phyloP scores from a whole-genome alignment of 2,888 invertebrate genomes.

The Cheilosia vulpina region DNA sequence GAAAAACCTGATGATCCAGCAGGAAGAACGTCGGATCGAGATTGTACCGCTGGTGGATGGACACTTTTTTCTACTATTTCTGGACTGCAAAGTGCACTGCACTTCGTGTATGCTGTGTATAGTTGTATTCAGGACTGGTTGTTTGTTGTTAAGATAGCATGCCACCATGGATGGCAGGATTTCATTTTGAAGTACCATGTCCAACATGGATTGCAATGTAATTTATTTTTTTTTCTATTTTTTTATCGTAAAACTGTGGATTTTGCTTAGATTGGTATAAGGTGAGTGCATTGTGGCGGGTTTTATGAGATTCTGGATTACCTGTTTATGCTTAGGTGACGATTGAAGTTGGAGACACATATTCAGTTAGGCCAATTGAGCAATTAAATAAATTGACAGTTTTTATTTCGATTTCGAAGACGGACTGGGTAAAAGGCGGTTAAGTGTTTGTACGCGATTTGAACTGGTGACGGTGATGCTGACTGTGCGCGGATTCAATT shows the following conservation, averaged over 20 bases:
- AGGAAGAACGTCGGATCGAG: constrained; percentile 67
- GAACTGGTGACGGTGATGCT: background rate
- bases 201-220: constrained; percentile 45
- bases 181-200: constrained; percentile 29
- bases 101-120: constrained; percentile 9
- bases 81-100: constrained; percentile 47
- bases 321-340: constrained; percentile 32
- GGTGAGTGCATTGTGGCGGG: background rate
- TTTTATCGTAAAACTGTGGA: constrained; percentile 37
- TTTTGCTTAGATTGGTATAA: constrained; percentile 30
- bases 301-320: constrained; percentile 18
- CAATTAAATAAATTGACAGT: constrained; percentile 11
- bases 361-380: constrained; percentile 28
- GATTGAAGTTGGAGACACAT: constrained; percentile 1
- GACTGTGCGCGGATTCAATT: background rate
- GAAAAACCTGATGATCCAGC: constrained; percentile 71
- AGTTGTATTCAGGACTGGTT: constrained; percentile 51
- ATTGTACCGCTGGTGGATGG: constrained; percentile 54
- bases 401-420: background rate
- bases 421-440: background rate
- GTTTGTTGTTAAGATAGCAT: constrained; percentile 26
- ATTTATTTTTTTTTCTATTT: background rate
- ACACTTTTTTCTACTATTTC: constrained; percentile 34
- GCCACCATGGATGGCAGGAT: constrained; percentile 54
- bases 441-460: background rate